These are phyloP conservation scores for Passerina amoena DNA, from an alignment of 2,113 vertebrate species.

Conservation along the genomic window DNA sequence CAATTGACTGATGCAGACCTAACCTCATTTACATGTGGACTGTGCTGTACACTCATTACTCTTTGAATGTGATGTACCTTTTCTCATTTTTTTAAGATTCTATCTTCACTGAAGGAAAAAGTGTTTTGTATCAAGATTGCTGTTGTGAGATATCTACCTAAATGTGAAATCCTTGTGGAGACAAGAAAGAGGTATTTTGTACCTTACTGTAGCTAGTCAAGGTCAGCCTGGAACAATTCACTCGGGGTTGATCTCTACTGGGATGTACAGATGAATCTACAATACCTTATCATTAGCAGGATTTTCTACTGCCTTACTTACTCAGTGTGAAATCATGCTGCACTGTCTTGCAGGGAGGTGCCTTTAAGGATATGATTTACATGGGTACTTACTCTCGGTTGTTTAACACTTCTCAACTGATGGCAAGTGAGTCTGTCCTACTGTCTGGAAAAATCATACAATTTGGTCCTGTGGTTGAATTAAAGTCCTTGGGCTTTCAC, in stretches of 20 bases:
- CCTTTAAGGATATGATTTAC: not conserved
- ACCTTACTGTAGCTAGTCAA: not conserved
- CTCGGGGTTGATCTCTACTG: not conserved
- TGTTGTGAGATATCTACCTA: not conserved
- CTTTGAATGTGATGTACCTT: slow-evolving; percentile 50
- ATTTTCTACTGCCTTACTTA: not conserved
- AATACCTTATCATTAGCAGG: not conserved
- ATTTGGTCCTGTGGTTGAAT: slow-evolving; percentile 10
- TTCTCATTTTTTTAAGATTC: not conserved
- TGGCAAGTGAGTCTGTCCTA: not conserved
- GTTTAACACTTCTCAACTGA: not conserved
- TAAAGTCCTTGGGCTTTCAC: not conserved
- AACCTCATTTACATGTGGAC: not conserved
- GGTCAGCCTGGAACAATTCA: not conserved
- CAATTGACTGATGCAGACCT: not conserved
- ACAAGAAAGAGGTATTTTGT: not conserved
- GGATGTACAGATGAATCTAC: not conserved
- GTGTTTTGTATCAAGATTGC: not conserved
- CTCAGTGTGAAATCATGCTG: not conserved
- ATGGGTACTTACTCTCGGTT: not conserved
- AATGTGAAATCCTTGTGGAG: slow-evolving; percentile 1
- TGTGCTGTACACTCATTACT: not conserved
- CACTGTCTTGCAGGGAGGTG: not conserved
- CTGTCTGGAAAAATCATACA: not conserved
- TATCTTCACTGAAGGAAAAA: not conserved